Percentiles rank a stretch among this genome's conserved stretches.
Evolutionary conservation across 1,140 invertebrate species (phyloP).

Genomic region (Caenorhabditis latens): DNA sequence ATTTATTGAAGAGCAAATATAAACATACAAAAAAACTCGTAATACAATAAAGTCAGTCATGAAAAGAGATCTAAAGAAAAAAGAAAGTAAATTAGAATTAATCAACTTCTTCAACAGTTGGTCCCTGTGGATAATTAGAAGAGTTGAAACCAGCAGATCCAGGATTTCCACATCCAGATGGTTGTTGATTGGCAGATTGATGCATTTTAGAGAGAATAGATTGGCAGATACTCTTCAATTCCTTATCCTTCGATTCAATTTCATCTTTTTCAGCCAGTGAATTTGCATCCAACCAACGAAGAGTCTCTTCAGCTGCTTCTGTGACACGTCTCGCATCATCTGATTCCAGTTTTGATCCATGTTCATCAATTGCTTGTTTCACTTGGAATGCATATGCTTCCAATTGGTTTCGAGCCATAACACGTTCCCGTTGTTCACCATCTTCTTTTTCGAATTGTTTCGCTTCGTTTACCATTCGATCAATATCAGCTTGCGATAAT

Average conservation of each 20-base stretch:
- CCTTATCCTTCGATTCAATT: slow-evolving; percentile 78
- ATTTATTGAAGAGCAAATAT: neutral
- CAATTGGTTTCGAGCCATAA: slow-evolving; percentile 76
- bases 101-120: slow-evolving; percentile 76
- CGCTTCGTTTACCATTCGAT: slow-evolving; percentile 80
- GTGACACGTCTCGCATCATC: slow-evolving; percentile 56
- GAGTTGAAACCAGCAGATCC: slow-evolving; percentile 7
- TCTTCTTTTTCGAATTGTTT: slow-evolving; percentile 81
- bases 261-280: slow-evolving; percentile 80
- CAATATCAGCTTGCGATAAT: slow-evolving; percentile 79
- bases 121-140: slow-evolving; percentile 64
- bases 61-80: neutral
- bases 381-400: slow-evolving; percentile 69
- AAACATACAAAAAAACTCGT: neutral
- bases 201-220: slow-evolving; percentile 81
- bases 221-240: slow-evolving; percentile 81
- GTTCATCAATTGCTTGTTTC: slow-evolving; percentile 67
- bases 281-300: slow-evolving; percentile 81
- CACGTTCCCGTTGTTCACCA: slow-evolving; percentile 75
- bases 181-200: slow-evolving; percentile 42
- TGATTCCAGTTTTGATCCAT: slow-evolving; percentile 57
- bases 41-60: neutral
- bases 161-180: slow-evolving; percentile 28
- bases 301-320: slow-evolving; percentile 65
- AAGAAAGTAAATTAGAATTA: slow-evolving; percentile 63